Base-by-base conservation (phyloP, 1,140 invertebrate species). In the Chironomus striatipennis region DNA sequence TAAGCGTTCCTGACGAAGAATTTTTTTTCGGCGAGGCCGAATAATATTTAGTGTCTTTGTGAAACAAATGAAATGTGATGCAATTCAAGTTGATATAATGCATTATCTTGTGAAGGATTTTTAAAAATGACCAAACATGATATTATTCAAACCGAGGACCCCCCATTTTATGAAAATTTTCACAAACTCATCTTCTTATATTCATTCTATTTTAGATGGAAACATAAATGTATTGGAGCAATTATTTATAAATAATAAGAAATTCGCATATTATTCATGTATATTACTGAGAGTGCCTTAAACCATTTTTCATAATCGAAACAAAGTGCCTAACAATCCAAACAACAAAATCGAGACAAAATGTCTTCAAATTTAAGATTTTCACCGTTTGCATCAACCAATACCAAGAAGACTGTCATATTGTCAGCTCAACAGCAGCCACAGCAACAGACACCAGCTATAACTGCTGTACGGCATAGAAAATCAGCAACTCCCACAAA, bases 201-300 rank as follows among this genome's bases (percentile, higher is more conserved):
- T 34, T 34, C 24, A 15, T 57, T 57, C n/a, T n/a, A 18, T 70
- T 70, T 70, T 70, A 70, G 65, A 70, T 70, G 65, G 65, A 70
- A 70, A 70, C 65, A 70, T 70, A 70, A 70, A 70, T 70, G 65
- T 70, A 18, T 20, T 70, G 65, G 65, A 70, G 65, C 65, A 34
- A 7, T 70, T 70, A 70, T 9, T 18, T 18, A 70, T 20, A 20
- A 20, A 18, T 18, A 20, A 70, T 8, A 67, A n/a, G n/a, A 18
- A n/a, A 17, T n/a, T n/a, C n/a, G n/a, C n/a, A n/a, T n/a, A n/a
- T 6, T n/a, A 67, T 8, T 18, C 4, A 70, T 9, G 18, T 10
- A n/a, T 20, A 70, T 21, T 70, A 70, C 0, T 21, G 65, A 70
- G 18, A 20, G 65, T 70, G 65, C 65, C 65, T 70, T 70, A 70